These are phyloP conservation scores for Antheraea mylitta DNA, from an alignment of 1,140 invertebrate genomes.

Conservation along the genomic window DNA sequence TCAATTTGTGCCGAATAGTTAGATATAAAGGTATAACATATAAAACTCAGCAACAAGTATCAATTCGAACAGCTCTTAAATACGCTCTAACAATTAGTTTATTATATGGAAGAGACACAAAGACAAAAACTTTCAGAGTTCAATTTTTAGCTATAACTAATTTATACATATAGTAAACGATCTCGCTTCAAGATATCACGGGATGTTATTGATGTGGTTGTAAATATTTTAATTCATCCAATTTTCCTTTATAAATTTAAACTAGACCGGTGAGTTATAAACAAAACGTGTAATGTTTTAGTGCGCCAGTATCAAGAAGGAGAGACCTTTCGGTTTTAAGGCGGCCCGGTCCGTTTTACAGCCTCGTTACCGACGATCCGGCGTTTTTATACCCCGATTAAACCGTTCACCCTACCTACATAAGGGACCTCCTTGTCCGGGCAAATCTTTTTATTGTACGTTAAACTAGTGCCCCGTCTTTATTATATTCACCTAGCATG, in stretches of 20 bases:
- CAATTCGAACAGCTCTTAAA: too few species aligned
- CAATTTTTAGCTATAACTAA: too few species aligned
- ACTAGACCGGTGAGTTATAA: neutral
- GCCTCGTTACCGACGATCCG: constrained; percentile 62
- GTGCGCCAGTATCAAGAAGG: constrained; percentile 40
- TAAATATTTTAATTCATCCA: constrained; percentile 4
- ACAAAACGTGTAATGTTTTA: constrained; percentile 29
- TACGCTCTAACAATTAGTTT: too few species aligned
- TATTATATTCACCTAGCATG: neutral
- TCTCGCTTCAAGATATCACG: neutral
- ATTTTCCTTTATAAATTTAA: neutral
- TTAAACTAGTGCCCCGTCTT: constrained; percentile 19
- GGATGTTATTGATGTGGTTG: too few species aligned
- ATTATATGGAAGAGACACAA: too few species aligned
- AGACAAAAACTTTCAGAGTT: too few species aligned
- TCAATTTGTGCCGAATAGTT: too few species aligned
- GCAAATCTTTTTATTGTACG: constrained; percentile 59
- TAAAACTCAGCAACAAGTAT: too few species aligned
- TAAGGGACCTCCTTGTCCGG: constrained; percentile 44
- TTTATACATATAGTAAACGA: neutral
- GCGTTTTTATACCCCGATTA: constrained; percentile 66
- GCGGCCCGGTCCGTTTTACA: constrained; percentile 51
- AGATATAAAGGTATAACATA: too few species aligned
- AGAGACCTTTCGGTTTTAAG: constrained; percentile 46
- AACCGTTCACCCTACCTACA: constrained; percentile 40